These are phyloP conservation scores for Spilogale gracilis DNA, from an alignment of 2,113 vertebrate species.

Conservation along the genomic window DNA sequence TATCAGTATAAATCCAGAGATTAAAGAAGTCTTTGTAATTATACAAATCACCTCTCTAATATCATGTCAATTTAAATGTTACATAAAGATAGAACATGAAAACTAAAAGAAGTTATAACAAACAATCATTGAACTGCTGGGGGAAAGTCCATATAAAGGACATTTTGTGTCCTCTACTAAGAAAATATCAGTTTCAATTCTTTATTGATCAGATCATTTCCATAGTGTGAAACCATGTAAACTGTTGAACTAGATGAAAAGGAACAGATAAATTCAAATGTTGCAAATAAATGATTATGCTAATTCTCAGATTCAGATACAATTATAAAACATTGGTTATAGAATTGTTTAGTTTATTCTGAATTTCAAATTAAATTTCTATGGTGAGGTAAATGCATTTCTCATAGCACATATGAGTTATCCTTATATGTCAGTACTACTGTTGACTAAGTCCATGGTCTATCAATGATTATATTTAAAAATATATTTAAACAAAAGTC, in stretches of 20 bases:
- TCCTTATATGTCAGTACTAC: not conserved
- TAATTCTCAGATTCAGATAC: not conserved
- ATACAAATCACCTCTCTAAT: conserved; percentile 65
- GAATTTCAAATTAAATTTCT: not conserved
- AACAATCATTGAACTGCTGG: not conserved
- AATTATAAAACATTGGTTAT: not conserved
- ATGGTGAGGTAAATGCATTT: not conserved
- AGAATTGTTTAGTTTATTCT: not conserved
- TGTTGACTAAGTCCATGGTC: not conserved
- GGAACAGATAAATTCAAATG: not conserved
- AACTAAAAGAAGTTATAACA: conserved; percentile 38
- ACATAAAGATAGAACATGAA: conserved; percentile 55
- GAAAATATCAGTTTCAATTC: conserved; percentile 32
- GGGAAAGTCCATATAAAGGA: not conserved
- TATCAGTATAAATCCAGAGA: conserved; percentile 65
- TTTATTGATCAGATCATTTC: not conserved
- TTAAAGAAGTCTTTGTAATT: conserved; percentile 67
- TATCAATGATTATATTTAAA: not conserved
- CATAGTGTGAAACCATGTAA: not conserved
- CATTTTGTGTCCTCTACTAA: not conserved
- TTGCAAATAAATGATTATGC: not conserved
- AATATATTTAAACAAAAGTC: conserved; percentile 31
- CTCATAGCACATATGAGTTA: not conserved
- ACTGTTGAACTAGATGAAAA: not conserved
- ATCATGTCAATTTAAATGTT: conserved; percentile 56